phyloP scores from a whole-genome alignment of 2,113 vertebrate genomes.

The Colossoma macropomum region DNA sequence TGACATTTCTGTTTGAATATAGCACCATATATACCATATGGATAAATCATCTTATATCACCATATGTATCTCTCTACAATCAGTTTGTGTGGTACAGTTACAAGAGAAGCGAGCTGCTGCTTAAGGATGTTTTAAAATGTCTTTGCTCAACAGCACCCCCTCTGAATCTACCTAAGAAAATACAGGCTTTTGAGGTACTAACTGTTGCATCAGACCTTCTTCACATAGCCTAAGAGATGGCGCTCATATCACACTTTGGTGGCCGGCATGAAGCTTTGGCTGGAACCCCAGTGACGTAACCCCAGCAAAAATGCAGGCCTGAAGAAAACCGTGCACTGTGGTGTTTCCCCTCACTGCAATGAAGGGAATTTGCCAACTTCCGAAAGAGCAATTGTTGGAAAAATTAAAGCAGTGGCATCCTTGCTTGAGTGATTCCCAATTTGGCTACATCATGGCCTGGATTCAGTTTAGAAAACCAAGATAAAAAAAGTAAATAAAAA shows the following conservation, averaged over 20 bases:
- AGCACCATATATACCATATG: too few relatives aligned
- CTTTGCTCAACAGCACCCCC: not conserved
- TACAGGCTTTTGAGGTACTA: not conserved
- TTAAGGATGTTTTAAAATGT: not conserved
- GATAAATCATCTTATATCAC: too few relatives aligned
- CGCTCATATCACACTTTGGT: slow-evolving; percentile 34
- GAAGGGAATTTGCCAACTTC: slow-evolving; percentile 45
- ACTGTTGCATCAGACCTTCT: slow-evolving; percentile 26
- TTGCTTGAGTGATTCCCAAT: slow-evolving; percentile 28
- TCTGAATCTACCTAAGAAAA: slow-evolving; percentile 2
- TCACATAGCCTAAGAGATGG: slow-evolving; percentile 18
- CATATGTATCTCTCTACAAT: too few relatives aligned
- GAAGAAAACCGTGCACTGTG: slow-evolving; percentile 9
- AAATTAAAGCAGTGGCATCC: slow-evolving; percentile 39
- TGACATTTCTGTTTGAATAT: too few relatives aligned
- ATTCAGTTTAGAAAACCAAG: slow-evolving; percentile 8
- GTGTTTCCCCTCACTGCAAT: slow-evolving; percentile 26
- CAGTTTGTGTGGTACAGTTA: not conserved
- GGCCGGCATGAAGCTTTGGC: slow-evolving; percentile 39
- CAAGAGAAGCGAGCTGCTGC: not conserved
- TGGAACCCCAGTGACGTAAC: slow-evolving; percentile 26
- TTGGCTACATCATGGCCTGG: slow-evolving; percentile 9
- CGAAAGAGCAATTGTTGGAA: slow-evolving; percentile 9
- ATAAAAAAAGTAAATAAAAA: slow-evolving; percentile 13
- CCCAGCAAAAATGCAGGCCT: slow-evolving; percentile 19